A percentile compares a stretch with the other conserved stretches of the same genome.
phyloP scores from a whole-genome alignment of 2,888 invertebrate species.

The Candidula unifasciata region DNA sequence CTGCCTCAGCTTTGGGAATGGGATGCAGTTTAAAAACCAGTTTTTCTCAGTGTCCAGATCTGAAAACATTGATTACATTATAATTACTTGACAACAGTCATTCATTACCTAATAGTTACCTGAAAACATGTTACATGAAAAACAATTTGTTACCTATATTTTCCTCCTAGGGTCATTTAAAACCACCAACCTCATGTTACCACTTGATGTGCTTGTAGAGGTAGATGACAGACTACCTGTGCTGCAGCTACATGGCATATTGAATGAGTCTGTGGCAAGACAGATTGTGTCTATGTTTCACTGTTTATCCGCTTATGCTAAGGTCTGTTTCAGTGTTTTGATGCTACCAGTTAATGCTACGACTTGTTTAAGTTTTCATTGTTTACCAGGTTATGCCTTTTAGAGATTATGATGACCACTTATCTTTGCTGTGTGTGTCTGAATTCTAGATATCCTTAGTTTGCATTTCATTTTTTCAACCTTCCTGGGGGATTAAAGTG shows the following conservation, averaged over 20 bases:
- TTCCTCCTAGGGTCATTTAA: conserved; percentile 61
- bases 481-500: no score
- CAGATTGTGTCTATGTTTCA: conserved; percentile 64
- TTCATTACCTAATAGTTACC: no score
- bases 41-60: no score
- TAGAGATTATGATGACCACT: no score
- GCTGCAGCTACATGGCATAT: conserved; percentile 52
- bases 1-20: no score
- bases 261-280: conserved; percentile 60
- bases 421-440: no score
- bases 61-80: neutral
- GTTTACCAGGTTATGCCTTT: neutral
- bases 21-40: no score
- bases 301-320: conserved; percentile 55
- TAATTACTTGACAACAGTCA: no score
- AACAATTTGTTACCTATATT: neutral
- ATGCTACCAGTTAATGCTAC: neutral
- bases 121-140: no score
- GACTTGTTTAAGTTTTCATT: neutral
- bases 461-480: no score
- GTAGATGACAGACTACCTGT: conserved; percentile 57
- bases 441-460: no score
- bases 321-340: conserved; percentile 24
- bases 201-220: conserved; percentile 65
- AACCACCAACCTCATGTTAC: conserved; percentile 59